Percentiles rank a stretch among this genome's conserved stretches.
These are phyloP conservation scores for Neelides folsomi DNA, from an alignment of 2,888 invertebrate species.

Conservation along the genomic window DNA sequence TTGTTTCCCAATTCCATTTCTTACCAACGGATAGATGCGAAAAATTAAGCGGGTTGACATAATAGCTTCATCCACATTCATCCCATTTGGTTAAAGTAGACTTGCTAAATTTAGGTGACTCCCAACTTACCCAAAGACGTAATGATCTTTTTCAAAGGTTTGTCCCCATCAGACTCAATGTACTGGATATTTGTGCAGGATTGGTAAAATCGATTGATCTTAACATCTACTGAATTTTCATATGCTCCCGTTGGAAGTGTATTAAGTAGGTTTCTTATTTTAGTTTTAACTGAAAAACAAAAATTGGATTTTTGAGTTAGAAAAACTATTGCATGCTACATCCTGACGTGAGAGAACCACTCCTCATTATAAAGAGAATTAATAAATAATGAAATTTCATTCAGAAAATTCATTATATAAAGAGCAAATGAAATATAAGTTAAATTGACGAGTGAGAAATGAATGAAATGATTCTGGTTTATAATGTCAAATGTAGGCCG, in stretches of 20 bases:
- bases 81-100: no score
- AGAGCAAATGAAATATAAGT: no score
- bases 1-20: not conserved
- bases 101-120: not conserved
- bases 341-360: no score
- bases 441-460: no score
- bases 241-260: constrained; percentile 40
- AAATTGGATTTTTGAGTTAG: constrained; percentile 4
- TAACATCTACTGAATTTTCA: constrained; percentile 41
- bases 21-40: constrained; percentile 5
- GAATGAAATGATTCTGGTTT: not conserved
- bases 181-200: constrained; percentile 41
- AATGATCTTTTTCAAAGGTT: constrained; percentile 40
- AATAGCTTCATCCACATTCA: not conserved
- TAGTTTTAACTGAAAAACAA: constrained; percentile 39
- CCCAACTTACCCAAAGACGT: constrained; percentile 40
- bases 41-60: not conserved
- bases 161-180: constrained; percentile 40
- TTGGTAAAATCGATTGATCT: constrained; percentile 47
- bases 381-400: no score
- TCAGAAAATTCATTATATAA: no score
- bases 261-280: constrained; percentile 41
- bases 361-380: no score
- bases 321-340: no score
- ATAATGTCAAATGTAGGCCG: not conserved